These are phyloP conservation scores for Myotis myotis DNA, from an alignment of 2,797 vertebrate genomes.

Conservation along the genomic window DNA sequence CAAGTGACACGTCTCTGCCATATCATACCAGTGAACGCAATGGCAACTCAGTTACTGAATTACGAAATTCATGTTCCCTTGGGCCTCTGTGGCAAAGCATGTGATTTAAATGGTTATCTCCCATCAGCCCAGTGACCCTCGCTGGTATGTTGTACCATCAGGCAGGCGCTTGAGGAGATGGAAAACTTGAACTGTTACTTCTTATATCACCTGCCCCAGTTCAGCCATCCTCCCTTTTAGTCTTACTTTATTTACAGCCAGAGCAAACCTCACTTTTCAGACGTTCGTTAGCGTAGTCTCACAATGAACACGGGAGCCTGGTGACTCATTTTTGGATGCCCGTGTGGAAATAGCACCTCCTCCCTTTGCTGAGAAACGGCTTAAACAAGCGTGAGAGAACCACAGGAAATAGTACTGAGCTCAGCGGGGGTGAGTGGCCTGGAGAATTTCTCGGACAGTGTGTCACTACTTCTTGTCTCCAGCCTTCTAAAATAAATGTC, in stretches of 20 bases:
- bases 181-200: slow-evolving; percentile 48
- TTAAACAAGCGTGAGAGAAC: neutral
- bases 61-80: neutral
- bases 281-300: slow-evolving; percentile 47
- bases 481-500: neutral
- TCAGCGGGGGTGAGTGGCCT: neutral
- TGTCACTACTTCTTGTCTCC: neutral
- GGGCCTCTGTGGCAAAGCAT: slow-evolving; percentile 49
- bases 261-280: slow-evolving; percentile 33
- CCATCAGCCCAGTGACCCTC: slow-evolving; percentile 36
- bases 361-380: slow-evolving; percentile 75
- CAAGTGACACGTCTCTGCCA: neutral
- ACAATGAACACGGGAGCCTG: slow-evolving; percentile 8
- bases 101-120: slow-evolving; percentile 52
- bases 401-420: slow-evolving; percentile 56
- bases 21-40: neutral
- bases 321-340: slow-evolving; percentile 75
- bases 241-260: neutral
- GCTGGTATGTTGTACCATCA: slow-evolving; percentile 18
- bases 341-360: slow-evolving; percentile 71
- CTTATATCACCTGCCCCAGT: neutral
- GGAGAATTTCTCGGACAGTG: neutral
- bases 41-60: neutral
- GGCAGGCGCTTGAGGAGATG: neutral
- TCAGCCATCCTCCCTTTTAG: neutral